Evolutionary conservation across 2,797 vertebrate species (phyloP).

Genomic region (Hyperoplus lanceolatus): DNA sequence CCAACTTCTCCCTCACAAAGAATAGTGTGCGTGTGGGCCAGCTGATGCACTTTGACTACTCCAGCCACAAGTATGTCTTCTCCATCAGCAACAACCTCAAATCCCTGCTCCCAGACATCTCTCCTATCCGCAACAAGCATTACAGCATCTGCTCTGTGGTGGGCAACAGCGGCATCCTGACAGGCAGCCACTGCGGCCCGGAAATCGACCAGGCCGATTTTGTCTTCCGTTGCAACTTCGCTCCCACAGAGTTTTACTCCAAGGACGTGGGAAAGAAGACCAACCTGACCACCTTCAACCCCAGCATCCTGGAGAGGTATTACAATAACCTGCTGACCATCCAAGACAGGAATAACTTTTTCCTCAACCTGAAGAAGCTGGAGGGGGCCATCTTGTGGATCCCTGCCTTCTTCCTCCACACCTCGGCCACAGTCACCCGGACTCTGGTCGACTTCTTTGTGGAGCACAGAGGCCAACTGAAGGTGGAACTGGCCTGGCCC

Average conservation of each 20-base stretch:
- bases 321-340: constrained; percentile 99
- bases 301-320: constrained; percentile 98
- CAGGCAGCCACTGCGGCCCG: constrained; percentile 93
- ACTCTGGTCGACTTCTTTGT: constrained; percentile 98
- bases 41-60: constrained; percentile 99
- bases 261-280: constrained; percentile 96
- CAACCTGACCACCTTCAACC: constrained; percentile 98
- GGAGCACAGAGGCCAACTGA: constrained; percentile 95
- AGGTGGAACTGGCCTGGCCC: constrained; percentile 97
- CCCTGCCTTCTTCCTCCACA: constrained; percentile 98
- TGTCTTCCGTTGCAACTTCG: constrained; percentile 99
- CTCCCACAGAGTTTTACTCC: constrained; percentile 94
- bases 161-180: constrained; percentile 97
- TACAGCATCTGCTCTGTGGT: constrained; percentile 95
- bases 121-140: constrained; percentile 94
- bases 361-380: constrained; percentile 96
- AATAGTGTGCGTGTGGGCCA: constrained; percentile 94
- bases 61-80: constrained; percentile 98
- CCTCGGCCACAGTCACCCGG: constrained; percentile 95
- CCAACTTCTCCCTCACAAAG: constrained; percentile 97
- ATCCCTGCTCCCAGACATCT: constrained; percentile 93
- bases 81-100: constrained; percentile 97
- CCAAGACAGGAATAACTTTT: constrained; percentile 99
- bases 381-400: constrained; percentile 98
- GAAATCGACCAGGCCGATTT: constrained; percentile 97